phyloP scores from a whole-genome alignment of 2,888 invertebrate species.

The Penaeus monodon region DNA sequence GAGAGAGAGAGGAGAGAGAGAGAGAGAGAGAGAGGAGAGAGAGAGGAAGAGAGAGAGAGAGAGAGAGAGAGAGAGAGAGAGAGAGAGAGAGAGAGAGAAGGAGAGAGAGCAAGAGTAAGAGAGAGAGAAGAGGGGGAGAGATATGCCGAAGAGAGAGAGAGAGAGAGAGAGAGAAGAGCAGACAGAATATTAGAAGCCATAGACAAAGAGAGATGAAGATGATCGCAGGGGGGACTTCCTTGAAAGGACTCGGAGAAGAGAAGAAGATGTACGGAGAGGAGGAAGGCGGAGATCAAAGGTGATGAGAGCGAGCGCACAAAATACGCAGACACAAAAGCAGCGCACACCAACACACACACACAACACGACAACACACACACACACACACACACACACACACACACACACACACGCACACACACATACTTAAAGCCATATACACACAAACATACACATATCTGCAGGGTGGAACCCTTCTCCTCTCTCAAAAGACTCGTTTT shows the following conservation, averaged over 20 bases:
- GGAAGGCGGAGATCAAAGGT: background rate
- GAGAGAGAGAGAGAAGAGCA: background rate
- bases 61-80: background rate
- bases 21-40: conserved; percentile 1
- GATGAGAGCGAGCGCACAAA: no score
- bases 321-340: no score
- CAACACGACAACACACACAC: conserved; percentile 41
- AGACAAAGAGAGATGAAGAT: background rate
- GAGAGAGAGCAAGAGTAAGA: background rate
- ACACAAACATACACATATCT: conserved; percentile 15
- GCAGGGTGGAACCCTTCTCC: conserved; percentile 1
- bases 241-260: background rate
- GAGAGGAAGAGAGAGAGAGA: background rate
- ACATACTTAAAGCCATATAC: conserved; percentile 8
- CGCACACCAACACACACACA: background rate
- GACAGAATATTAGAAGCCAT: no score
- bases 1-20: background rate
- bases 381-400: conserved; percentile 47
- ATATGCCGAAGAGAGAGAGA: background rate
- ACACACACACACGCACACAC: conserved; percentile 42
- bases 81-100: background rate
- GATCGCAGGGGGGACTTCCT: background rate
- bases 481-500: background rate
- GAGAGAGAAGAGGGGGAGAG: background rate
- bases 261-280: background rate